phyloP scores from a whole-genome alignment of 23 tunicate species.

The Trididemnum nubilum region DNA sequence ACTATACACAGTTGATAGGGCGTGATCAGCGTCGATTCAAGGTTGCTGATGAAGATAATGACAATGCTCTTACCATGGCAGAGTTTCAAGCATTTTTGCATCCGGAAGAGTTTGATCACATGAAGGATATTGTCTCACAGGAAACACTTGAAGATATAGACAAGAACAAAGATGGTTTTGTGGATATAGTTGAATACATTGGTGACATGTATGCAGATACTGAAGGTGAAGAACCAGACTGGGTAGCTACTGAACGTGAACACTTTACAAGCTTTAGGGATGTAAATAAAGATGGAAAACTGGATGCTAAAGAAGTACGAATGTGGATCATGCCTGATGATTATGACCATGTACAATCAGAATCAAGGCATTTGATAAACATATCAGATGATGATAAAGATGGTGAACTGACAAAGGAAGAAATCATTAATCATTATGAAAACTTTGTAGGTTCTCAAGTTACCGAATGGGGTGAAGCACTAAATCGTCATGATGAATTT shows the following conservation, averaged over 20 bases:
- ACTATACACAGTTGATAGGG: conserved; percentile 64
- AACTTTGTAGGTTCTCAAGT: conserved; percentile 93
- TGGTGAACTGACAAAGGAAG: conserved; percentile 68
- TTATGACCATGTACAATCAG: conserved; percentile 74
- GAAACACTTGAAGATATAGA: conserved; percentile 95
- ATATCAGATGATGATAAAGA: conserved; percentile 69
- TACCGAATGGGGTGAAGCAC: conserved; percentile 97
- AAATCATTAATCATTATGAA: conserved; percentile 77
- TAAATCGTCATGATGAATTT: conserved; percentile 96
- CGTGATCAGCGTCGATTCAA: conserved; percentile 74
- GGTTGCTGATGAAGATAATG: conserved; percentile 56
- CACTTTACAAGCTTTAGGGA: conserved; percentile 69
- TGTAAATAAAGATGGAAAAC: conserved; percentile 70
- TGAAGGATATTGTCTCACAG: conserved; percentile 79
- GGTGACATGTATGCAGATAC: conserved; percentile 64
- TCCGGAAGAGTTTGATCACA: conserved; percentile 92
- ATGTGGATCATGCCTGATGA: conserved; percentile 91
- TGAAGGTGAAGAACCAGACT: conserved; percentile 84
- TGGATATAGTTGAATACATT: conserved; percentile 75
- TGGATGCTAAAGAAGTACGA: conserved; percentile 74
- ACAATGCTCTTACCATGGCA: conserved; percentile 34
- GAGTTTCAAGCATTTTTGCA: conserved; percentile 91
- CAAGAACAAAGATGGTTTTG: conserved; percentile 78
- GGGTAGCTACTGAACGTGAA: conserved; percentile 81
- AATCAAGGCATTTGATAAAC: conserved; percentile 89